phyloP scores from a whole-genome alignment of 2,797 vertebrate genomes.

The Scarus forsteni region DNA sequence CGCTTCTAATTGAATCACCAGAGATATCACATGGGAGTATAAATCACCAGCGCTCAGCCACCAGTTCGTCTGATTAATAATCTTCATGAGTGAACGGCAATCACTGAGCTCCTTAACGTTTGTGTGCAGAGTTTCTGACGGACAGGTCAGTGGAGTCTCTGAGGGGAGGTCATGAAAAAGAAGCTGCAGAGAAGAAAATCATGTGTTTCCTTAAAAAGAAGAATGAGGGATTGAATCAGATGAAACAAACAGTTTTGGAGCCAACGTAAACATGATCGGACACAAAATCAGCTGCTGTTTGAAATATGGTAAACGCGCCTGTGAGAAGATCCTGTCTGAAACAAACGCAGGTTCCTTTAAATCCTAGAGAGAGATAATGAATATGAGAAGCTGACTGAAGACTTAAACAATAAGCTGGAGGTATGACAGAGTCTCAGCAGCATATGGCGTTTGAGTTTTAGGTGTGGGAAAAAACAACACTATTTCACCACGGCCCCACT shows the following conservation, averaged over 20 bases:
- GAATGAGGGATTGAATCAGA: conserved; percentile 41
- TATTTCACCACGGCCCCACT: conserved; percentile 33
- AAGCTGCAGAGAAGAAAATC: conserved; percentile 30
- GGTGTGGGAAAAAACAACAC: conserved; percentile 45
- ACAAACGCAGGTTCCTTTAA: too few relatives aligned
- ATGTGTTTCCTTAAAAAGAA: conserved; percentile 13
- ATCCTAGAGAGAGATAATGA: conserved; percentile 40
- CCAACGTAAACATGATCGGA: conserved; percentile 69
- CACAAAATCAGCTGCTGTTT: conserved; percentile 62
- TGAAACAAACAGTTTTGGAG: conserved; percentile 45
- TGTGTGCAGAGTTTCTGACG: background rate
- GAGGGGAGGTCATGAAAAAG: conserved; percentile 9
- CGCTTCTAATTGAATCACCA: conserved; percentile 40
- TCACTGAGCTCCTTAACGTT: background rate
- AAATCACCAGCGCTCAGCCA: conserved; percentile 9
- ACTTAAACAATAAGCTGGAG: conserved; percentile 60
- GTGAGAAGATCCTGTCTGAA: conserved; percentile 36
- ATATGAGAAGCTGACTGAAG: conserved; percentile 54
- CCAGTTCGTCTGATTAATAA: conserved; percentile 5
- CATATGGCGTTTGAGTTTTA: conserved; percentile 61
- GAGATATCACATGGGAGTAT: conserved; percentile 2
- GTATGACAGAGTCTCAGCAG: conserved; percentile 29
- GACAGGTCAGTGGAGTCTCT: background rate
- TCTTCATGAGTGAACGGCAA: background rate
- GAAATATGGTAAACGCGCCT: conserved; percentile 60